Base-by-base conservation (phyloP, 2,888 invertebrate genomes). In the Apotomis turbidana region DNA sequence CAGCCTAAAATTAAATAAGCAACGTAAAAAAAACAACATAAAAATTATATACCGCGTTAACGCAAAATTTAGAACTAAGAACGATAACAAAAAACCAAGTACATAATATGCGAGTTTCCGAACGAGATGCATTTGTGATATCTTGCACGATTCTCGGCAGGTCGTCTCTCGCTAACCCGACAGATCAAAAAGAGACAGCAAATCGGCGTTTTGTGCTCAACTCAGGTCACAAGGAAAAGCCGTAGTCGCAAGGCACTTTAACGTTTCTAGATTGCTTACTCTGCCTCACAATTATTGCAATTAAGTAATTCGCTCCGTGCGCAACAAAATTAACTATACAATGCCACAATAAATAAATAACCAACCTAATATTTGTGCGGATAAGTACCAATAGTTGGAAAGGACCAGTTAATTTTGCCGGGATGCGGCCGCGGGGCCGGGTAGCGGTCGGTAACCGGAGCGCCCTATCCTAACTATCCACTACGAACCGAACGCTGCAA, bases 271-370 rank as follows among this genome's bases (percentile, higher is more conserved):
- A 75, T 72, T 73, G 76, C 71, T 68, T 59, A 36, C 46, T 51
- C 51, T 49, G 58, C 67, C 67, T 71, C 74, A 64, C 73, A 71
- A 68, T 78, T 75, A 79, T 81, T 79, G 78, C 79, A 77, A 84
- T 91, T 92, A 92, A 91, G 91, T 93, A 91, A 91, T 86, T 87
- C 86, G 91, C 90, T 81, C 80, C 74, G 74, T 80, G 79, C 83
- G 80, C 78, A 83, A 81, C 78, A 80, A 76, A 82, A 85, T 81
- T 84, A 85, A 85, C 87, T 84, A 86, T 83, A 87, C 80, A 81
- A 83, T 82, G 82, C 81, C 81, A 84, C 84, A 87, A 86, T 87
- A 89, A 89, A 90, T 89, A 87, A 90, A 79, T 80, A 83, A 84
- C 76, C 71, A 85, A 86, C 82, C 85, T 85, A 84, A 83, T 76